Evolutionary conservation across 2,113 vertebrate species (phyloP).

Genomic region (Pseudorhombus dupliciocellatus): DNA sequence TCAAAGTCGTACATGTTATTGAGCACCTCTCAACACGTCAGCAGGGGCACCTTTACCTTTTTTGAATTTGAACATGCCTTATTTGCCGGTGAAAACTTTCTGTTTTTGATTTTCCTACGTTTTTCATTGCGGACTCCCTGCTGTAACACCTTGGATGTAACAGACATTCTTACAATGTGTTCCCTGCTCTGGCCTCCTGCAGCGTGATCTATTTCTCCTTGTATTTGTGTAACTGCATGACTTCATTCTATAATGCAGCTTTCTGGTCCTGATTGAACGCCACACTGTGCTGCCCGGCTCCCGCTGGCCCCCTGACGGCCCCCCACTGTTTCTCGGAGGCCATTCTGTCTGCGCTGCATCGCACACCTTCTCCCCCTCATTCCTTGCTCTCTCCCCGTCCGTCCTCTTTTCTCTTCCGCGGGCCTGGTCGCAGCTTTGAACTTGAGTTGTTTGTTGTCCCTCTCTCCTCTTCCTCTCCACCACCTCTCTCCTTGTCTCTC

Average conservation of each 20-base stretch:
- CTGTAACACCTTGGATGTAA: conserved; percentile 13
- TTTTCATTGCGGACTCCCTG: conserved; percentile 17
- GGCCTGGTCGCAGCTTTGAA: conserved; percentile 43
- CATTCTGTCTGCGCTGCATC: conserved; percentile 47
- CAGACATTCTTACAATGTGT: conserved; percentile 29
- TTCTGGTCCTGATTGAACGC: conserved; percentile 54
- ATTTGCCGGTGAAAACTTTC: background rate
- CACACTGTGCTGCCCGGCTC: conserved; percentile 50
- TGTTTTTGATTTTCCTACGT: conserved; percentile 3
- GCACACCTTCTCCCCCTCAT: conserved; percentile 29
- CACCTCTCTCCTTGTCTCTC: conserved; percentile 31
- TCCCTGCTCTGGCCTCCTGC: conserved; percentile 47
- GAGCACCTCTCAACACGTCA: background rate
- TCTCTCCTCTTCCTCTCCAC: conserved; percentile 8
- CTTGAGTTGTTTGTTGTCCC: conserved; percentile 24
- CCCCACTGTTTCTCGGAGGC: conserved; percentile 55
- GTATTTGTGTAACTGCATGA: conserved; percentile 74
- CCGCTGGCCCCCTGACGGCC: conserved; percentile 59
- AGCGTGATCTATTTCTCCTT: conserved; percentile 49
- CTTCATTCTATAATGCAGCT: conserved; percentile 57
- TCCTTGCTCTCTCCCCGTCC: background rate
- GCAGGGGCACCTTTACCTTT: background rate
- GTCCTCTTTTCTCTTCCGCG: conserved; percentile 28
- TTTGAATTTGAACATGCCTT: background rate
- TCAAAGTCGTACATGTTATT: background rate